Evolutionary conservation across 2,888 invertebrate genomes (phyloP).

Genomic region (Ceratothoa steindachneri): DNA sequence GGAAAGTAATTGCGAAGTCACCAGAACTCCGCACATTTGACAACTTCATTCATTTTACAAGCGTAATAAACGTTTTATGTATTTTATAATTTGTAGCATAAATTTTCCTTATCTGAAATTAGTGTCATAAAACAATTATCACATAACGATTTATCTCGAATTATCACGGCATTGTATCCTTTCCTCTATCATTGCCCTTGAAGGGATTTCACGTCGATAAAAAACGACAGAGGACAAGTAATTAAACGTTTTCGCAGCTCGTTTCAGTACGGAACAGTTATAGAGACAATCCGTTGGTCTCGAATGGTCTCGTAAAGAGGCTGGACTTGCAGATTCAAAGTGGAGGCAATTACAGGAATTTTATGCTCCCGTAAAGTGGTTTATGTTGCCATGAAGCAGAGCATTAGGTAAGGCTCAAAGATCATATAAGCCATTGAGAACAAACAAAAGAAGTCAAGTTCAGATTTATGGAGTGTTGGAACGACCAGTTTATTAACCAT

Average conservation of each 20-base stretch:
- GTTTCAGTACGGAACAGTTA: not conserved
- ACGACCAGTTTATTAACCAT: slow-evolving; percentile 7
- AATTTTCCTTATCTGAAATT: slow-evolving; percentile 15
- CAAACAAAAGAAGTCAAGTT: slow-evolving; percentile 19
- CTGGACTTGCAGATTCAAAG: slow-evolving; percentile 30
- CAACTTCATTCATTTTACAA: not conserved
- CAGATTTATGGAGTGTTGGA: slow-evolving; percentile 16
- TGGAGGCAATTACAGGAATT: slow-evolving; percentile 43
- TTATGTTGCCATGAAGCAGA: slow-evolving; percentile 43
- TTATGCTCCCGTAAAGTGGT: slow-evolving; percentile 44
- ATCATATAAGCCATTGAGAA: slow-evolving; percentile 35
- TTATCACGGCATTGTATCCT: not conserved
- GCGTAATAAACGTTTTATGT: not conserved
- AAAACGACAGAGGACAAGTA: not conserved
- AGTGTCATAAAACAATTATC: slow-evolving; percentile 2
- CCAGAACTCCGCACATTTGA: not conserved
- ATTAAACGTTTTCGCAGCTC: not conserved
- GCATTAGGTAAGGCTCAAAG: slow-evolving; percentile 32
- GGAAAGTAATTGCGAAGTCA: not conserved
- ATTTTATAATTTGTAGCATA: not conserved
- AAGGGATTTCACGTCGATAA: not conserved
- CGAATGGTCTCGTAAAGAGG: slow-evolving; percentile 26
- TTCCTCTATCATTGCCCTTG: not conserved
- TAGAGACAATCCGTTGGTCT: not conserved
- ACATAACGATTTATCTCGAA: slow-evolving; percentile 1